Evolutionary conservation across 2,888 invertebrate genomes (phyloP).

Genomic region (Liodrosophila aerea): DNA sequence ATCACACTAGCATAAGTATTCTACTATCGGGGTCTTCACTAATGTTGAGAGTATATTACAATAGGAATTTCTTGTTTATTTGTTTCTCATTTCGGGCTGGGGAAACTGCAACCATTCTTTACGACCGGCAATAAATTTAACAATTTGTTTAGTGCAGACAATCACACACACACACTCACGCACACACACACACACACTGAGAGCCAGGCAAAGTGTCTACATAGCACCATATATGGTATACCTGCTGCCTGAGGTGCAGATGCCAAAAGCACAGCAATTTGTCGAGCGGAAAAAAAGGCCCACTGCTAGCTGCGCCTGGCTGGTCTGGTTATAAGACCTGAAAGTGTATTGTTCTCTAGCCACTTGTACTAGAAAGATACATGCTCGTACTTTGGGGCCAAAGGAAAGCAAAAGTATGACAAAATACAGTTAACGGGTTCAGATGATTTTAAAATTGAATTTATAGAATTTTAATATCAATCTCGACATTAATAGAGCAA

Average conservation of each 20-base stretch:
- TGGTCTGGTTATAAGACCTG: slow-evolving; percentile 32
- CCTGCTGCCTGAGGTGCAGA: slow-evolving; percentile 60
- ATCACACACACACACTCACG: slow-evolving; percentile 36
- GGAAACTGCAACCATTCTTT: slow-evolving; percentile 76
- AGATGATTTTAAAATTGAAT: too few relatives aligned
- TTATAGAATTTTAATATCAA: too few relatives aligned
- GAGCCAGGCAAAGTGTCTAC: slow-evolving; percentile 73
- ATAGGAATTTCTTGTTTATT: slow-evolving; percentile 49
- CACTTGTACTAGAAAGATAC: too few relatives aligned
- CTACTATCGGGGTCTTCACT: background rate
- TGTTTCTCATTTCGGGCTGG: slow-evolving; percentile 40
- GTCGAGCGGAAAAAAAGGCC: slow-evolving; percentile 70
- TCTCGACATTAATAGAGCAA: too few relatives aligned
- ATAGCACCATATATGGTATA: slow-evolving; percentile 64
- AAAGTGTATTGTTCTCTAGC: slow-evolving; percentile 37
- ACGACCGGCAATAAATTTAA: slow-evolving; percentile 79
- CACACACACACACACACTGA: slow-evolving; percentile 11
- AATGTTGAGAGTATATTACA: slow-evolving; percentile 54
- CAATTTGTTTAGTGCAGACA: slow-evolving; percentile 79
- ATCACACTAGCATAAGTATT: too few relatives aligned
- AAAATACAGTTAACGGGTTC: too few relatives aligned
- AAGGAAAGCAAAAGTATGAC: slow-evolving; percentile 40
- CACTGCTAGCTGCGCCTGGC: slow-evolving; percentile 34
- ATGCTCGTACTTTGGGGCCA: too few relatives aligned
- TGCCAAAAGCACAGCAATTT: slow-evolving; percentile 76